Base-by-base conservation (phyloP, 1,140 invertebrate species). In the Caenorhabditis brenneri region DNA sequence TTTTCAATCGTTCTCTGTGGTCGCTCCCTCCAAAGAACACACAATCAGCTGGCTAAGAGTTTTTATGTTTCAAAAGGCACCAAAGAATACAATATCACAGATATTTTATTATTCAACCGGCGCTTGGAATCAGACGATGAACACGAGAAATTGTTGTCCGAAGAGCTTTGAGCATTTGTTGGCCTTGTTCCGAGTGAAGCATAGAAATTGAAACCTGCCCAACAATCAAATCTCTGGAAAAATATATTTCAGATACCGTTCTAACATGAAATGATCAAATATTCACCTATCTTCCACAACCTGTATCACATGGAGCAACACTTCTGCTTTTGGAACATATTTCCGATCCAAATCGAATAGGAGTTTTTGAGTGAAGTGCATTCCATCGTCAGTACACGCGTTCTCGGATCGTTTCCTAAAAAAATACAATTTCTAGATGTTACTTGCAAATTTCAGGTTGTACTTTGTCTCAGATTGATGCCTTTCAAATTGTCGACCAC, bases 141-240 rank as follows among this genome's bases (percentile, higher is more conserved):
- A 74, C 36, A 24, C 65, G 65, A 33, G 65, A 74, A 27, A 74
- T 42, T 74, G 65, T 39, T 2, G 36, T 74, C 22, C 65, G 12
- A n/a, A 74, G n/a, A 42, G 36, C 4, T 22, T 74, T 74, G 36
- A 74, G 65, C 65, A 74, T 74, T 24, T 39, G 19, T 42, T 74
- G 19, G 65, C 65, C n/a, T 42, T 74, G 65, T 42, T n/a, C 65
- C 19, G 65, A 74, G 65, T 74, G 65, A 19, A 42, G 65, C 65
- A 74, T 74, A 27, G 65, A 74, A 74, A 74, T 33, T 74, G 65
- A 22, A 33, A 74, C 65, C 65, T 74, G 65, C 0, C 65, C 65
- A n/a, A 74, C 65, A 2, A 74, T 36, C n/a, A 74, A 22, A 24
- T 10, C 22, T 42, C 65, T 74, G 36, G 3, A 74, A 74, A 15